These are phyloP conservation scores for Diploscapter pachys DNA, from an alignment of 1,140 invertebrate genomes.

Conservation along the genomic window DNA sequence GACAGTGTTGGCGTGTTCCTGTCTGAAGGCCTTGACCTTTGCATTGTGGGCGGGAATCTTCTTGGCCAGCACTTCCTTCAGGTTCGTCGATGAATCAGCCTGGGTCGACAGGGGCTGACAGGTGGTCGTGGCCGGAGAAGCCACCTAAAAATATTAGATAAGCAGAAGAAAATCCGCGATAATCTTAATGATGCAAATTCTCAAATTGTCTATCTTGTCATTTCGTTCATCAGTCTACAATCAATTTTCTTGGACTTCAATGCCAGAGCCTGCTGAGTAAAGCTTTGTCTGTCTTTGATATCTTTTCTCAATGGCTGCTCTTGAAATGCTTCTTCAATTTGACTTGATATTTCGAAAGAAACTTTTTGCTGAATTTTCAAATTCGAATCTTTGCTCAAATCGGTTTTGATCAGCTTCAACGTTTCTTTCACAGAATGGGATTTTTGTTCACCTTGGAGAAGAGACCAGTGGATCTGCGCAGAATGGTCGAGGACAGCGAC, in stretches of 20 bases:
- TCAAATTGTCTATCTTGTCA: not conserved
- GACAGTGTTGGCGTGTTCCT: conserved; percentile 78
- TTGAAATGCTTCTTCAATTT: no score
- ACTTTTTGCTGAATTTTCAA: no score
- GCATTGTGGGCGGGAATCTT: conserved; percentile 88
- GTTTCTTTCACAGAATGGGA: not conserved
- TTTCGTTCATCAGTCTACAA: not conserved
- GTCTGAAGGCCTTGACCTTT: conserved; percentile 82
- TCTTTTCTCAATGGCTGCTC: no score
- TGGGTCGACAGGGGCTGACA: conserved; percentile 15
- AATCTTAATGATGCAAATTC: conserved; percentile 18
- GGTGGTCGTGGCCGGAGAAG: conserved; percentile 15
- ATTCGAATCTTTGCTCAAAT: no score
- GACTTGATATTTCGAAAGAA: no score
- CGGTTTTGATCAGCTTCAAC: no score
- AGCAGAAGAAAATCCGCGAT: conserved; percentile 10
- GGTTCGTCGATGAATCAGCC: conserved; percentile 63
- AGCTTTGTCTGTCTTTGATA: not conserved
- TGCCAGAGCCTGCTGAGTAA: conserved; percentile 1
- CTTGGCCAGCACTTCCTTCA: conserved; percentile 78
- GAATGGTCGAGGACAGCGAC: conserved; percentile 11
- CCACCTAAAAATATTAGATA: conserved; percentile 4
- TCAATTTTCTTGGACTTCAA: not conserved
- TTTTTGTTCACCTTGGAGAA: conserved; percentile 3
- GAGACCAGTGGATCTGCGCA: conserved; percentile 5